Percentiles rank a stretch among this genome's conserved stretches.
phyloP scores from a whole-genome alignment of 1,140 invertebrate genomes.

The Leptinotarsa undecemlineata region DNA sequence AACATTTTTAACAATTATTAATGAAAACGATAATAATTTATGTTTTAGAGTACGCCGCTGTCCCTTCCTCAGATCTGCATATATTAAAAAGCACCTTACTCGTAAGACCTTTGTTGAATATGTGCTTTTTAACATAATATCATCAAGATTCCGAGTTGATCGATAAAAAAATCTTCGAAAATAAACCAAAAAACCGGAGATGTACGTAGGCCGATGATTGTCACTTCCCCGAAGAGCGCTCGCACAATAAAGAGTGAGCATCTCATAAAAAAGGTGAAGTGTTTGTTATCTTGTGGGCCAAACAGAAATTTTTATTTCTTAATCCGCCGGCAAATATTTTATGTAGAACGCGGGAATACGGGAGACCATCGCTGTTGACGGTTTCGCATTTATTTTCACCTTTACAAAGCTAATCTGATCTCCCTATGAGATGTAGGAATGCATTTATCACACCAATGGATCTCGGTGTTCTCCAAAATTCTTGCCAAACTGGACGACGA shows the following conservation, averaged over 20 bases:
- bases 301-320: constrained; percentile 6
- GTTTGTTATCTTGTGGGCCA: constrained; percentile 2
- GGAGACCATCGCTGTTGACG: background rate
- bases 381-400: constrained; percentile 4
- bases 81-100: constrained; percentile 26
- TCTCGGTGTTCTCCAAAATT: background rate
- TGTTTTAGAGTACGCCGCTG: background rate
- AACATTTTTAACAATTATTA: no score
- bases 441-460: background rate
- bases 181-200: background rate
- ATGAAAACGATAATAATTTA: no score
- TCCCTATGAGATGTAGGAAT: constrained; percentile 2
- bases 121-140: constrained; percentile 29
- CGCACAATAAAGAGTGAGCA: background rate
- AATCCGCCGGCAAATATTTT: constrained; percentile 2
- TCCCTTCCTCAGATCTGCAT: constrained; percentile 19
- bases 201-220: constrained; percentile 7
- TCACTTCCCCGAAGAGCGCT: background rate
- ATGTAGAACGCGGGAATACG: background rate
- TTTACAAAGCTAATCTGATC: constrained; percentile 3
- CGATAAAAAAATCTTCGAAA: background rate
- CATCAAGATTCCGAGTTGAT: constrained; percentile 13
- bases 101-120: constrained; percentile 23
- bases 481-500: background rate
- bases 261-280: background rate